Evolutionary conservation across 2,888 invertebrate genomes (phyloP).

Genomic region (Clunio marinus): DNA sequence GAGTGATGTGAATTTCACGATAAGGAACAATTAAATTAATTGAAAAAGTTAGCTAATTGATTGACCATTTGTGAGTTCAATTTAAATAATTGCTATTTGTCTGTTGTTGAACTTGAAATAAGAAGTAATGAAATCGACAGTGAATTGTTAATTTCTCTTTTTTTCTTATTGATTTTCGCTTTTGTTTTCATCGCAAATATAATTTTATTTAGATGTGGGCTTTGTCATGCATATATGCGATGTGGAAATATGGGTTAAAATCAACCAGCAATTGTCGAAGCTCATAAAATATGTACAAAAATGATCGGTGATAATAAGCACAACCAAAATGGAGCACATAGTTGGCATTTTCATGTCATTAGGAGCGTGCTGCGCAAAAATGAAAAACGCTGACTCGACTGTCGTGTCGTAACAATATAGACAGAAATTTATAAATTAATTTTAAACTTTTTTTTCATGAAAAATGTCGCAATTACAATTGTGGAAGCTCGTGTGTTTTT

Average conservation of each 20-base stretch:
- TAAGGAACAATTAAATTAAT: conserved; percentile 3
- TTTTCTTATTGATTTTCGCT: neutral
- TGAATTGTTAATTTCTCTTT: too few relatives aligned
- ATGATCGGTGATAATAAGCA: neutral
- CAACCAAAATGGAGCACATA: neutral
- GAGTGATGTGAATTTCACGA: neutral
- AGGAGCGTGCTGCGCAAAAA: neutral
- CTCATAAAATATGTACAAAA: neutral
- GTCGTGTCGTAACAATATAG: too few relatives aligned
- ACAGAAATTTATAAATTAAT: too few relatives aligned
- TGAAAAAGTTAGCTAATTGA: neutral
- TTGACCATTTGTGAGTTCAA: too few relatives aligned
- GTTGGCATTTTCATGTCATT: neutral
- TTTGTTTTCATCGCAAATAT: neutral
- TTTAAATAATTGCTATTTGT: too few relatives aligned
- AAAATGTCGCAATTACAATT: too few relatives aligned
- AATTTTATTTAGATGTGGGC: neutral
- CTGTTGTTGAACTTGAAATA: too few relatives aligned
- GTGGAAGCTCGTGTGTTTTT: too few relatives aligned
- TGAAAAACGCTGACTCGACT: too few relatives aligned
- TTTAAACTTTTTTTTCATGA: too few relatives aligned
- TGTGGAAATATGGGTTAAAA: conserved; percentile 2
- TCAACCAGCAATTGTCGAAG: neutral
- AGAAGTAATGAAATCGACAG: neutral
- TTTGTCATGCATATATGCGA: neutral